Evolutionary conservation across 2,888 invertebrate genomes (phyloP).

Genomic region (Platycheirus albimanus): DNA sequence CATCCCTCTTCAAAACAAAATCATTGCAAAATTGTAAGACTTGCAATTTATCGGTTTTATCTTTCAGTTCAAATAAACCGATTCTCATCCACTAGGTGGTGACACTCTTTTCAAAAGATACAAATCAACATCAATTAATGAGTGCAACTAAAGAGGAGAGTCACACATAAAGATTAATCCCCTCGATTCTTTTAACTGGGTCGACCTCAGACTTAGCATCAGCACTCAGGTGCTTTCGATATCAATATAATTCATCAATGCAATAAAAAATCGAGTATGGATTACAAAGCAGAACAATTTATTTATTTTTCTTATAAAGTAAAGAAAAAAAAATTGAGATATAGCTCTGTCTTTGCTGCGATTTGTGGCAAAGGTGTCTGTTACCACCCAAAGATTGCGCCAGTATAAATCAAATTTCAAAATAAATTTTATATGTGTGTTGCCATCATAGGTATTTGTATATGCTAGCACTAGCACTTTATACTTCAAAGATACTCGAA

Average conservation of each 20-base stretch:
- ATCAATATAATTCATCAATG: slow-evolving; percentile 14
- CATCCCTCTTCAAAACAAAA: slow-evolving; percentile 1
- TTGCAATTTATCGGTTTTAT: slow-evolving; percentile 23
- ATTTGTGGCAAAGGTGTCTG: slow-evolving; percentile 58
- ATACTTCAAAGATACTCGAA: not conserved
- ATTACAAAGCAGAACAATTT: slow-evolving; percentile 53
- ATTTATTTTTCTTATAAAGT: slow-evolving; percentile 47
- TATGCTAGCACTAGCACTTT: too few relatives aligned
- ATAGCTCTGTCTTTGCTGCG: not conserved
- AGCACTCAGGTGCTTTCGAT: slow-evolving; percentile 44
- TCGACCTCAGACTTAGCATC: slow-evolving; percentile 41
- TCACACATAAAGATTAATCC: slow-evolving; percentile 46
- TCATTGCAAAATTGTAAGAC: slow-evolving; percentile 17
- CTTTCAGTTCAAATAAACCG: slow-evolving; percentile 6
- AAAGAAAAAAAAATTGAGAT: too few relatives aligned
- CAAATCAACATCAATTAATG: slow-evolving; percentile 43
- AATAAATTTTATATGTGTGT: slow-evolving; percentile 33
- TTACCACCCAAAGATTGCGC: slow-evolving; percentile 63
- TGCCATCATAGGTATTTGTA: not conserved
- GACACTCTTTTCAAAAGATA: slow-evolving; percentile 1
- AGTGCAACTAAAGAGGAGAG: slow-evolving; percentile 32
- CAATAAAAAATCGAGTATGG: slow-evolving; percentile 28
- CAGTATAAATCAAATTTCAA: slow-evolving; percentile 66
- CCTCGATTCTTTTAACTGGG: slow-evolving; percentile 48
- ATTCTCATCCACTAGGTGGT: slow-evolving; percentile 12